A percentile compares a stretch with the other conserved stretches of the same genome.
phyloP scores from a whole-genome alignment of 2,113 vertebrate genomes.

The Herpetotheres cachinnans region DNA sequence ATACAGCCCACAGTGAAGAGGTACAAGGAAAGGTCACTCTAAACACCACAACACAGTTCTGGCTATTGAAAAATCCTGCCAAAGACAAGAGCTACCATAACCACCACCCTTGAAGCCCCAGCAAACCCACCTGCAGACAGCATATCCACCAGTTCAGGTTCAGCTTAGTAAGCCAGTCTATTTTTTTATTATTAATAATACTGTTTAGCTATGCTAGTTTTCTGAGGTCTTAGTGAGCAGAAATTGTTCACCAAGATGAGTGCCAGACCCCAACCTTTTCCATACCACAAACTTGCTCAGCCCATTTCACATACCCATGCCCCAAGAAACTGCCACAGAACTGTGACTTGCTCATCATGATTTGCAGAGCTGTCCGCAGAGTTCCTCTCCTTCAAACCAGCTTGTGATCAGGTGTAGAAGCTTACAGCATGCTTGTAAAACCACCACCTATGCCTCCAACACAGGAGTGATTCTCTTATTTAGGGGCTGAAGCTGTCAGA shows the following conservation, averaged over 20 bases:
- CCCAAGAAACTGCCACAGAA: not conserved
- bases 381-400: not conserved
- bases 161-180: not conserved
- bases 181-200: not conserved
- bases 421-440: accelerated
- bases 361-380: not conserved
- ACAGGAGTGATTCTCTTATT: not conserved
- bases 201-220: not conserved
- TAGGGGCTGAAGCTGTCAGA: not conserved
- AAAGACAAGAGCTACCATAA: not conserved
- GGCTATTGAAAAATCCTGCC: not conserved
- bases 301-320: not conserved
- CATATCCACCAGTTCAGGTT: not conserved
- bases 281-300: not conserved
- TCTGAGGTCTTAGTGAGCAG: not conserved
- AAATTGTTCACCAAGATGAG: not conserved
- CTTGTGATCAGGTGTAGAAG: accelerated
- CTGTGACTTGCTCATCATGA: not conserved
- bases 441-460: not conserved
- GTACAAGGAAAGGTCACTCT: not conserved
- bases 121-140: not conserved
- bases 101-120: not conserved
- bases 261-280: not conserved
- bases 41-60: not conserved
- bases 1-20: not conserved